These are phyloP conservation scores for Xiphophorus hellerii DNA, from an alignment of 2,113 vertebrate species.

Conservation along the genomic window DNA sequence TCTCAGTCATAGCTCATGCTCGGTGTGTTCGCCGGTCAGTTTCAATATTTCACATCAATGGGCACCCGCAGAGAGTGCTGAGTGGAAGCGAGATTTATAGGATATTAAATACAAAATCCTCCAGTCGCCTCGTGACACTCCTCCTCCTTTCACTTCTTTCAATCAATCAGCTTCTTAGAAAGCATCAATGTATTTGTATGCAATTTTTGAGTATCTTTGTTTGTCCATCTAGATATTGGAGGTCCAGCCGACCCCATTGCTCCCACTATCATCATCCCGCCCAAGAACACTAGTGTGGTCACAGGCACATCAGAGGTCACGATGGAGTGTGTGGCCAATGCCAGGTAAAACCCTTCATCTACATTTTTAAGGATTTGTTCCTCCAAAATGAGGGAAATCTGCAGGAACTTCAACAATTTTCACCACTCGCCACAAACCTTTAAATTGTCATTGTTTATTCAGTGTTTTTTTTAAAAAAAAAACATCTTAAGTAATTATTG, in stretches of 20 bases:
- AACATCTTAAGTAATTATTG: too few relatives aligned
- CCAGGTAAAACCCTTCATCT: conserved; percentile 80
- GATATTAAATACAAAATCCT: conserved; percentile 14
- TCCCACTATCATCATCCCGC: conserved; percentile 93
- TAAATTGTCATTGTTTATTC: too few relatives aligned
- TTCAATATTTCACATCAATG: conserved; percentile 61
- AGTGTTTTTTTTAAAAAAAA: too few relatives aligned
- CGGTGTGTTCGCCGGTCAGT: conserved; percentile 52
- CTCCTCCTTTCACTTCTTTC: background rate
- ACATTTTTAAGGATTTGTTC: too few relatives aligned
- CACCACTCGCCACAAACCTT: background rate
- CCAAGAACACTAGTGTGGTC: conserved; percentile 94
- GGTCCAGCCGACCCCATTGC: conserved; percentile 96
- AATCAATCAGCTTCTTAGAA: background rate
- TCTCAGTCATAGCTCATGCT: conserved; percentile 49
- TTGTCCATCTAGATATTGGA: conserved; percentile 84
- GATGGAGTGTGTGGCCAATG: conserved; percentile 97
- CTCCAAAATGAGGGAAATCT: background rate
- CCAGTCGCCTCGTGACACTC: background rate
- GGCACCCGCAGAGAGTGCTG: conserved; percentile 26
- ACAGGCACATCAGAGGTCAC: conserved; percentile 93
- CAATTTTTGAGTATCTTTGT: background rate
- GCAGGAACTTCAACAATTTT: background rate
- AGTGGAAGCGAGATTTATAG: conserved; percentile 37
- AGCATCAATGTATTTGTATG: conserved; percentile 5